Evolutionary conservation across 2,113 vertebrate genomes (phyloP).

Genomic region (Pluvianellus socialis): DNA sequence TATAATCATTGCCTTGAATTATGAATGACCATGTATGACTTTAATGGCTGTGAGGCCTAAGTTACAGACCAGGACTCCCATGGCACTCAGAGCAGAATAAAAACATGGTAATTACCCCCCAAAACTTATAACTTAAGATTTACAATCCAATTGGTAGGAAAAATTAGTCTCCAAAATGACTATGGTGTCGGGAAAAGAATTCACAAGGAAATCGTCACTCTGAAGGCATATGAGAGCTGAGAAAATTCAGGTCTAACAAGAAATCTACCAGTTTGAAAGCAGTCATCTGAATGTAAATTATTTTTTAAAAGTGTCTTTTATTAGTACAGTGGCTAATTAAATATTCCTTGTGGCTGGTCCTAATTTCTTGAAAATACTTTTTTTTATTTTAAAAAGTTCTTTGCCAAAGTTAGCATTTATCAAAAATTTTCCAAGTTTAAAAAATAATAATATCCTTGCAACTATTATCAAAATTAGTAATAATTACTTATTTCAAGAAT

Average conservation of each 20-base stretch:
- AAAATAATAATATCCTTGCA: background rate
- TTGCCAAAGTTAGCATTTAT: background rate
- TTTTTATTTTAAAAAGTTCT: background rate
- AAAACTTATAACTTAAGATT: background rate
- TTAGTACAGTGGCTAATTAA: background rate
- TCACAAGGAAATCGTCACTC: background rate
- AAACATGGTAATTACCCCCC: background rate
- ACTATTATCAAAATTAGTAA: background rate
- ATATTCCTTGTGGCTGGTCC: background rate
- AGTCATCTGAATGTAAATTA: background rate
- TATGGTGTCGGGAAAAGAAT: background rate
- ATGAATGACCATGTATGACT: background rate
- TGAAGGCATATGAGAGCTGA: background rate
- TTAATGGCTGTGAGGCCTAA: background rate
- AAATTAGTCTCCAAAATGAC: background rate
- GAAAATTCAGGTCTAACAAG: background rate
- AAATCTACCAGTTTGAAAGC: background rate
- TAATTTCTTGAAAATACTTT: background rate
- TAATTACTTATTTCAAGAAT: background rate
- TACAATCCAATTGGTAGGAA: background rate
- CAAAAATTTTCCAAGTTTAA: background rate
- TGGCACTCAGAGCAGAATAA: background rate
- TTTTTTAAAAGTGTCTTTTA: background rate
- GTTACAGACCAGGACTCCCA: background rate
- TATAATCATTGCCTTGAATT: slow-evolving; percentile 9